phyloP scores from a whole-genome alignment of 53 echinoderm and acorn worm genomes.

The Hippasteria phrygiana region DNA sequence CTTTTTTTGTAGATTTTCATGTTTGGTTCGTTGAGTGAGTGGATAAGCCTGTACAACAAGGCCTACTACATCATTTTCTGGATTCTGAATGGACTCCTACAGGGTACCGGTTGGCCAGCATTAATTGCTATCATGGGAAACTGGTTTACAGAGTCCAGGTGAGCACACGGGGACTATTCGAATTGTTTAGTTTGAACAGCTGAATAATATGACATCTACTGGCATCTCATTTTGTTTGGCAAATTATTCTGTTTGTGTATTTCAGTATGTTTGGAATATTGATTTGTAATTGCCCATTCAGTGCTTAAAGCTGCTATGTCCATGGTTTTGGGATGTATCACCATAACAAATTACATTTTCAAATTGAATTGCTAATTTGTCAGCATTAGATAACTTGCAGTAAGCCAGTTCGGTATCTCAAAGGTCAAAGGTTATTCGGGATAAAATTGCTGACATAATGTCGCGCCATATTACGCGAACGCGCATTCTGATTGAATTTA shows the following conservation, averaged over 20 bases:
- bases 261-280: too few relatives aligned
- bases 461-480: too few relatives aligned
- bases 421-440: too few relatives aligned
- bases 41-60: slow-evolving; percentile 81
- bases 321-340: too few relatives aligned
- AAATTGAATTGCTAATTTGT: too few relatives aligned
- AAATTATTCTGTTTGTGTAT: background rate
- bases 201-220: background rate
- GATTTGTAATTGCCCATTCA: too few relatives aligned
- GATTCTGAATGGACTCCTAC: slow-evolving; percentile 87
- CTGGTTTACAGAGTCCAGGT: slow-evolving; percentile 71
- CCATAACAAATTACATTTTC: too few relatives aligned
- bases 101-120: slow-evolving; percentile 82
- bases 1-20: slow-evolving; percentile 78
- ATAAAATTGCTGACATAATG: too few relatives aligned
- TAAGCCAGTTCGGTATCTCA: too few relatives aligned
- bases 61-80: slow-evolving; percentile 84
- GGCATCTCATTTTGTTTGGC: background rate
- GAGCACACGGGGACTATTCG: background rate
- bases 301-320: too few relatives aligned
- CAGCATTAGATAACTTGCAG: too few relatives aligned
- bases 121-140: slow-evolving; percentile 87
- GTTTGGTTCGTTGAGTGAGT: slow-evolving; percentile 89
- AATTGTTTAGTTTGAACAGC: background rate
- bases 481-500: too few relatives aligned